Conservation (phyloP, 2,113 vertebrate genomes). For the Poecile atricapillus region DNA sequence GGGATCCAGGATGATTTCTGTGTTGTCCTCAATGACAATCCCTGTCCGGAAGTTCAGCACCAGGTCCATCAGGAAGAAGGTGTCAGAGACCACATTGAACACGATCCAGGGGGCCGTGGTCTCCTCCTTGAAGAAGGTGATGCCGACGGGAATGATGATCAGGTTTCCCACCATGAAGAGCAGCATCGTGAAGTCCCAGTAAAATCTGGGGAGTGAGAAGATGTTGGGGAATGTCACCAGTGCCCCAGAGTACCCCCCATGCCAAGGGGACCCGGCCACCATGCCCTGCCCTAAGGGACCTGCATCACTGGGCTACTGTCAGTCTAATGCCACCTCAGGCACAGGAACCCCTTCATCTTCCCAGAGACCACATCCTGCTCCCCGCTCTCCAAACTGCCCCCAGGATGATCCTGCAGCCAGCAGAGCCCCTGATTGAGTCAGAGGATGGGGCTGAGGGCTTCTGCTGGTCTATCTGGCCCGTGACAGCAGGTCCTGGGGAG, state of each 20-base stretch:
- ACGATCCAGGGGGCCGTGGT: conserved; percentile 96
- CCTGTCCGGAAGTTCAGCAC: conserved; percentile 98
- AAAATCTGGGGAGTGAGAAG: conserved; percentile 79
- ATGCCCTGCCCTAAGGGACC: neutral
- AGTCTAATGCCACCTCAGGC: neutral
- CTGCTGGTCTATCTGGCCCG: accelerated
- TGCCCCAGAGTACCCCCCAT: accelerated
- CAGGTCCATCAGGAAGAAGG: conserved; percentile 97
- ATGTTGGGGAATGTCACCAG: neutral
- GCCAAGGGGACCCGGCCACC: accelerated
- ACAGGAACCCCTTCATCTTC: neutral
- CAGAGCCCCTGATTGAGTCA: accelerated
- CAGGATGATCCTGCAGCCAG: neutral
- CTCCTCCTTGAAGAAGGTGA: conserved; percentile 99
- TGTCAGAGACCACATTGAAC: conserved; percentile 97
- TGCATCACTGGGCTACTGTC: accelerated
- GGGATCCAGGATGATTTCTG: conserved; percentile 95
- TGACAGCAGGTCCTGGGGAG: accelerated
- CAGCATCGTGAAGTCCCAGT: conserved; percentile 99
- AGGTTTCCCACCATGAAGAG: conserved; percentile 99
- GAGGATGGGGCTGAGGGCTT: neutral
- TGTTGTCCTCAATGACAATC: conserved; percentile 97
- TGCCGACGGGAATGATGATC: conserved; percentile 97
- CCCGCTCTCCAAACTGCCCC: neutral
- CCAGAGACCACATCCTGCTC: neutral